Base-by-base conservation (phyloP, 2,888 invertebrate species). In the Odontocolon sp. region DNA sequence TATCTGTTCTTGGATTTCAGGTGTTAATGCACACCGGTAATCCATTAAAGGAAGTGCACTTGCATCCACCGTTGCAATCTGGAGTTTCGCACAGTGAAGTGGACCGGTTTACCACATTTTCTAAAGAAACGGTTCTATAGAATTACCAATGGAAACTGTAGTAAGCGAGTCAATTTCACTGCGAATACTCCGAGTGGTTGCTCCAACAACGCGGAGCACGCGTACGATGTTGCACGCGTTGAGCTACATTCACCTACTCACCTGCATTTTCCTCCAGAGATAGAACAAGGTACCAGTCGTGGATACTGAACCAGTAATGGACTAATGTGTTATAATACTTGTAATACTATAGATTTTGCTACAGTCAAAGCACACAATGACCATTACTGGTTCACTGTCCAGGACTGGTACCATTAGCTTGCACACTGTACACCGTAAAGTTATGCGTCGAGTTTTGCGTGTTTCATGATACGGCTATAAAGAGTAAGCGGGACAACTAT, bases 401-500 rank as follows among this genome's bases (percentile, higher is more conserved):
- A n/a, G n/a, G n/a, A n/a, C n/a, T n/a, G n/a, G n/a, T n/a, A n/a
- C n/a, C n/a, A n/a, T n/a, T n/a, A 14, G 52, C 16, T 2, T 6
- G 28, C 11, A 8, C 23, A 57, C 23, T 9, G 33, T 50, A 11
- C 6, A 6, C 23, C 8, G 50, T n/a, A n/a, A 38, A 38, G 31
- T 3, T 28, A 56, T 78, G 75, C 79, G 80, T 80, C 82, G 83
- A 84, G 84, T 83, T 82, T 80, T 73, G 80, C 82, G 81, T 79
- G 79, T 79, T 85, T 84, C 81, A 80, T 31, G 52, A 61, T 61
- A 54, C 6, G 59, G 45, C 71, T 21, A 21, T 26, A 40, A 64
- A 31, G 33, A 23, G 33, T 5, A 50, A 68, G 38, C 59, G 14
- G 31, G 28, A 14, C 40, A 18, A 31, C 33, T 18, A 38, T 23